Conservation (phyloP, 1,140 invertebrate species). For the Phocides pigmalion region DNA sequence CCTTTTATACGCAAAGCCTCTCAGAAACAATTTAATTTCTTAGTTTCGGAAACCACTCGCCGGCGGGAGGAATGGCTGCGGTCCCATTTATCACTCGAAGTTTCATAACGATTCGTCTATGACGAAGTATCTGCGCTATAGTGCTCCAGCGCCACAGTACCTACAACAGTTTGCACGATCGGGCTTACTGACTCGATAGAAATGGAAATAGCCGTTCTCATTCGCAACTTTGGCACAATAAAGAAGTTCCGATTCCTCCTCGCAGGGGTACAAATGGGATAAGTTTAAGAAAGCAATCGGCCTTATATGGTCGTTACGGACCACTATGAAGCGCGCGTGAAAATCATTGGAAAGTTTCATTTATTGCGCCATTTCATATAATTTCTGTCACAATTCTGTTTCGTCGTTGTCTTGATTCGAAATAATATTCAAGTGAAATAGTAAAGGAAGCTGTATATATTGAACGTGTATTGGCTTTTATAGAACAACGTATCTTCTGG, state of each 20-base stretch:
- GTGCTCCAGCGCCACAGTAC: background rate
- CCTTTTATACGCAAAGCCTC: constrained; percentile 16
- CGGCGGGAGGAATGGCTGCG: constrained; percentile 35
- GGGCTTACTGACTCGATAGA: background rate
- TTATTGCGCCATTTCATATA: constrained; percentile 70
- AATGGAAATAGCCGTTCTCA: background rate
- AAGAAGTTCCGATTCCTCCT: constrained; percentile 44
- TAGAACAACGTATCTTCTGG: too few species aligned
- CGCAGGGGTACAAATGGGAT: constrained; percentile 72
- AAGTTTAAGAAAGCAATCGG: constrained; percentile 80
- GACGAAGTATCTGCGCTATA: background rate
- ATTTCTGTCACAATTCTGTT: constrained; percentile 50
- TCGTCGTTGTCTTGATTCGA: constrained; percentile 33
- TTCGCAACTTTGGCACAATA: background rate
- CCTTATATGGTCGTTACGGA: constrained; percentile 80
- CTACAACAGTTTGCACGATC: background rate
- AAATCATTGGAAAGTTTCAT: constrained; percentile 73
- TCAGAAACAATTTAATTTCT: constrained; percentile 17
- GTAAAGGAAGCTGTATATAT: constrained; percentile 35
- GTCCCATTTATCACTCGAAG: constrained; percentile 15
- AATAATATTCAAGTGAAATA: constrained; percentile 17
- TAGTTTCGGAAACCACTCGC: constrained; percentile 12
- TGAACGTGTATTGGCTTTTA: too few species aligned
- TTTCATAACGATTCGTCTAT: background rate
- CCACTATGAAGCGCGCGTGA: constrained; percentile 69